Evolutionary conservation across 35 echinoderm and acorn worm genomes (phyloP).

Genomic region (Holothuria glaberrima): DNA sequence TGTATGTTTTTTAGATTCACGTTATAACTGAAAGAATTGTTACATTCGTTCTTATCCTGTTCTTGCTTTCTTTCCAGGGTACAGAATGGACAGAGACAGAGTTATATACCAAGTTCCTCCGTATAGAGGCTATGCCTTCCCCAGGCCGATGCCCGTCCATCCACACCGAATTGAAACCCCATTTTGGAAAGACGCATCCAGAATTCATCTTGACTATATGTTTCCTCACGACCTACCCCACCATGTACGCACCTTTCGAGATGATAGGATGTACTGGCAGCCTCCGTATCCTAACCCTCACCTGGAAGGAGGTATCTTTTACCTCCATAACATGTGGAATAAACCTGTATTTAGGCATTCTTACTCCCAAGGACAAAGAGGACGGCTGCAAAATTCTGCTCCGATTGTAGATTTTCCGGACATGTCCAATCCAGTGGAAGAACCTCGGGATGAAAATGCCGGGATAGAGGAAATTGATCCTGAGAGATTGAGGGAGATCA

Average conservation of each 20-base stretch:
- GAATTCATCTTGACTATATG: not conserved
- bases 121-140: not conserved
- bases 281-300: not conserved
- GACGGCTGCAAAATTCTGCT: not conserved
- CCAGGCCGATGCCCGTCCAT: slow-evolving; percentile 19
- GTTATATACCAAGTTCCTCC: too few relatives aligned
- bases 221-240: not conserved
- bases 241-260: not conserved
- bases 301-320: not conserved
- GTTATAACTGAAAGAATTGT: too few relatives aligned
- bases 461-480: not conserved
- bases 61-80: too few relatives aligned
- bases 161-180: not conserved
- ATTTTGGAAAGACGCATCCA: not conserved
- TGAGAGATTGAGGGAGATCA: not conserved
- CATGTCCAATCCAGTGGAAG: not conserved
- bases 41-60: too few relatives aligned
- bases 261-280: not conserved
- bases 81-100: too few relatives aligned
- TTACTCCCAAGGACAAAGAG: not conserved
- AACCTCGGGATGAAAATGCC: not conserved
- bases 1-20: too few relatives aligned
- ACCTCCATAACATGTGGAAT: not conserved
- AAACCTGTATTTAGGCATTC: not conserved
- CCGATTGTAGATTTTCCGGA: slow-evolving; percentile 41